Evolutionary conservation across 2,888 invertebrate genomes (phyloP).

Genomic region (Scrobipalpa atriplicella): DNA sequence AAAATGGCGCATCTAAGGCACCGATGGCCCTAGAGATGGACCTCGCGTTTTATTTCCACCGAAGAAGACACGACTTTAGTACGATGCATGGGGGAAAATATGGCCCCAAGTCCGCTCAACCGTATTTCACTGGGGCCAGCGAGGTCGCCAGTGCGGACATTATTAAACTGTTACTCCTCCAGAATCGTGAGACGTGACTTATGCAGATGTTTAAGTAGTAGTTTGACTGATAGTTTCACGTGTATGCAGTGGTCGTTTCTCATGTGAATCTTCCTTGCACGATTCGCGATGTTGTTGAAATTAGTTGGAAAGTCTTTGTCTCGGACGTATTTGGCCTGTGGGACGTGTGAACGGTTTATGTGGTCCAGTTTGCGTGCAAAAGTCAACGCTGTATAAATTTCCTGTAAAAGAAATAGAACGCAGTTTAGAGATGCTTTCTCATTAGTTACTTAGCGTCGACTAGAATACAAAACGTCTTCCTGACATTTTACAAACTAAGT

Average conservation of each 20-base stretch:
- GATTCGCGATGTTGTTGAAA: conserved; percentile 61
- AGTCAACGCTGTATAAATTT: not conserved
- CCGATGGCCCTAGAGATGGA: conserved; percentile 82
- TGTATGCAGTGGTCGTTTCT: conserved; percentile 74
- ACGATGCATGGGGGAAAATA: conserved; percentile 80
- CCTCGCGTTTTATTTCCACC: conserved; percentile 81
- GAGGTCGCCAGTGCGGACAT: conserved; percentile 76
- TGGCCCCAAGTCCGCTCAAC: conserved; percentile 77
- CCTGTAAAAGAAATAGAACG: not conserved
- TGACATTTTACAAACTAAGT: not conserved
- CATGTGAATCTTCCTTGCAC: conserved; percentile 76
- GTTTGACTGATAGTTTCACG: conserved; percentile 80
- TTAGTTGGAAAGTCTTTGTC: conserved; percentile 70
- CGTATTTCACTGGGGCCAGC: conserved; percentile 78
- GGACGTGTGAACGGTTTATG: conserved; percentile 6
- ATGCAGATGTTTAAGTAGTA: conserved; percentile 79
- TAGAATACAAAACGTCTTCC: conserved; percentile 1
- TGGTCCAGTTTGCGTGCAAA: not conserved
- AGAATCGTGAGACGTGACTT: conserved; percentile 79
- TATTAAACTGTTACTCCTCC: conserved; percentile 80
- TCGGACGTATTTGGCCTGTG: conserved; percentile 38
- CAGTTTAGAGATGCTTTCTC: not conserved
- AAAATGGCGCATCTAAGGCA: conserved; percentile 79
- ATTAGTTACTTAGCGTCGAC: not conserved
- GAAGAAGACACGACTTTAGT: conserved; percentile 80